A percentile compares a stretch with the other conserved stretches of the same genome.
These are phyloP conservation scores for Drosophila formosana DNA, from an alignment of 2,888 invertebrate species.

Conservation along the genomic window DNA sequence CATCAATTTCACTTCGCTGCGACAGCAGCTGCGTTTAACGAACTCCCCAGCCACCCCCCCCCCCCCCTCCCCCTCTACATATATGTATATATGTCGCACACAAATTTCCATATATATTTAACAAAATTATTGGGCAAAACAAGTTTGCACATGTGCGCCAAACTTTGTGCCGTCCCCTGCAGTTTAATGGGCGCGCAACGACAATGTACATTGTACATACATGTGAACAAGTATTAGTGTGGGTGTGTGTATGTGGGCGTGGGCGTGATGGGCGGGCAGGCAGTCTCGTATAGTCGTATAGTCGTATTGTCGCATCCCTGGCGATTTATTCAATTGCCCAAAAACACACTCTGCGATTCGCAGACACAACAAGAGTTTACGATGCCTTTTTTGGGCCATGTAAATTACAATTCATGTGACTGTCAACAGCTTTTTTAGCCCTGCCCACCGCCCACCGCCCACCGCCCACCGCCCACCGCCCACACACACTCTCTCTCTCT, in stretches of 20 bases:
- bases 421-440: conserved; percentile 8
- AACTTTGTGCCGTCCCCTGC: conserved; percentile 13
- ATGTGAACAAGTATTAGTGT: neutral
- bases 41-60: neutral
- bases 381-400: conserved; percentile 2
- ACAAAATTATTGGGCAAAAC: conserved; percentile 25
- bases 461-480: neutral
- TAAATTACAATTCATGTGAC: conserved; percentile 7
- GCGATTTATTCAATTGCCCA: conserved; percentile 39
- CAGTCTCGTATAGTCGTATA: neutral
- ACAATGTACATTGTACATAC: neutral
- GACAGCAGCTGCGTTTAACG: conserved; percentile 26
- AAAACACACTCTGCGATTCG: conserved; percentile 5
- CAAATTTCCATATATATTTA: conserved; percentile 11
- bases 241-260: neutral
- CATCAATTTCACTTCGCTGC: conserved; percentile 29
- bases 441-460: neutral
- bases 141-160: conserved; percentile 38
- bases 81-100: neutral
- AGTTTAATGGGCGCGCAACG: conserved; percentile 4
- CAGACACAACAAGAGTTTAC: conserved; percentile 14
- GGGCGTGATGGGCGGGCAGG: too few species aligned
- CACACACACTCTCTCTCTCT: neutral
- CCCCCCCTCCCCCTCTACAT: neutral
- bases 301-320: conserved; percentile 19